phyloP scores from a whole-genome alignment of 2,797 vertebrate species.

The Sternotherus odoratus region DNA sequence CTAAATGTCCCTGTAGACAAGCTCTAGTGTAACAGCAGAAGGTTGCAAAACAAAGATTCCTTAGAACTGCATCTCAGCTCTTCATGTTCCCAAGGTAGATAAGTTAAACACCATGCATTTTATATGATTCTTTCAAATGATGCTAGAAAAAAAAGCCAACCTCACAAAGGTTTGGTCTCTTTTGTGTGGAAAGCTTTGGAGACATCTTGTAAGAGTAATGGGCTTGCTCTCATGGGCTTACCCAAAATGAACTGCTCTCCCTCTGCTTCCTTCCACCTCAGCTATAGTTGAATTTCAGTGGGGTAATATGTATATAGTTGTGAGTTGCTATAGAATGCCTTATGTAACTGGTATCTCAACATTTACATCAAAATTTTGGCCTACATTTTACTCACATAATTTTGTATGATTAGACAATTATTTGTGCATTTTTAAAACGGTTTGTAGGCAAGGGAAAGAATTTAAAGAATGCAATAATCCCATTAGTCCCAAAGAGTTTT shows the following conservation, averaged over 20 bases:
- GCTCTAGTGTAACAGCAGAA: background rate
- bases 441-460: background rate
- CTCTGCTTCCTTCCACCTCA: background rate
- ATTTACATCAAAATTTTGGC: too few relatives aligned
- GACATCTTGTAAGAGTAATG: background rate
- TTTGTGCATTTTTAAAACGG: background rate
- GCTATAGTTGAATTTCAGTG: background rate
- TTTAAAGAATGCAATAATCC: background rate
- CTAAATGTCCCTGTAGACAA: background rate
- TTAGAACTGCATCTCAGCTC: background rate
- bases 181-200: background rate
- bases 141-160: background rate
- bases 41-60: background rate
- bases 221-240: background rate
- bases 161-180: background rate
- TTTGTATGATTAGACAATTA: background rate
- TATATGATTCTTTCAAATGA: background rate
- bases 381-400: background rate
- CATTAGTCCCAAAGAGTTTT: background rate
- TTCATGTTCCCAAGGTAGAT: background rate
- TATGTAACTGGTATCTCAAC: background rate
- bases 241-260: background rate
- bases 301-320: background rate
- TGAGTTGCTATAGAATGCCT: background rate
- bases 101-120: rapidly evolving